Evolutionary conservation across 2,888 invertebrate species (phyloP), one percentile per base, ranked within the genome.

Genomic region (Eutolmus rufibarbis): DNA sequence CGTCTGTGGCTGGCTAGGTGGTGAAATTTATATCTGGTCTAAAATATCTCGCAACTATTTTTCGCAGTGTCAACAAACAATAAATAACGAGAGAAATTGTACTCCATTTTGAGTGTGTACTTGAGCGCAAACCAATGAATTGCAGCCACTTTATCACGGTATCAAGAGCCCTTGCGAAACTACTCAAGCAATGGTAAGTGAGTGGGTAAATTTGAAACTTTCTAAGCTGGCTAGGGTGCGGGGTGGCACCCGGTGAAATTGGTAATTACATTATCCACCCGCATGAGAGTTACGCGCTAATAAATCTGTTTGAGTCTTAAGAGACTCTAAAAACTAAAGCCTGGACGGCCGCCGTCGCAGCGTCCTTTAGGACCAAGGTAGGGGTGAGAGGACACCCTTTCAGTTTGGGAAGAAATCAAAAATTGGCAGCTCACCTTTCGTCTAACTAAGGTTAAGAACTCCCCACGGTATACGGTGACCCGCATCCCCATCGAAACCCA

Each of bases 401-500:
- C 37, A 84, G 66, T 40, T 84, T 66, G 57, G 19, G 9, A 82
- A 66, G 23, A 84, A 84, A 66, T 84, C 82, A 66, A 66, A 84
- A 84, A 84, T 84, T 84, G 82, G 66, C 82, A 84, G 82, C 46
- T 84, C 82, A 84, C 66, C 66, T 84, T 84, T 84, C 66, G 31
- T 66, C 66, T 84, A 84, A 84, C 82, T 66, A 66, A 66, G 82
- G 82, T 84, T 84, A 37, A 84, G 66, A 84, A 84, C 37, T 66
- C 66, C 66, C 82, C 37, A 19, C 23, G 82, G 82, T 40, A 84
- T 3, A 66, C 23, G 40, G 66, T 40, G 40, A 84, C 82, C 82
- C 66, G 82, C 82, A 84, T 84, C 57, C 82, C 40, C 66, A 66
- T 37, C 46, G 82, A 66, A 46, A 84, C 82, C 82, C 82, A 84